Evolutionary conservation across 2,113 vertebrate genomes (phyloP), one percentile per base, ranked within the genome.

Genomic region (Brachionichthys hirsutus): DNA sequence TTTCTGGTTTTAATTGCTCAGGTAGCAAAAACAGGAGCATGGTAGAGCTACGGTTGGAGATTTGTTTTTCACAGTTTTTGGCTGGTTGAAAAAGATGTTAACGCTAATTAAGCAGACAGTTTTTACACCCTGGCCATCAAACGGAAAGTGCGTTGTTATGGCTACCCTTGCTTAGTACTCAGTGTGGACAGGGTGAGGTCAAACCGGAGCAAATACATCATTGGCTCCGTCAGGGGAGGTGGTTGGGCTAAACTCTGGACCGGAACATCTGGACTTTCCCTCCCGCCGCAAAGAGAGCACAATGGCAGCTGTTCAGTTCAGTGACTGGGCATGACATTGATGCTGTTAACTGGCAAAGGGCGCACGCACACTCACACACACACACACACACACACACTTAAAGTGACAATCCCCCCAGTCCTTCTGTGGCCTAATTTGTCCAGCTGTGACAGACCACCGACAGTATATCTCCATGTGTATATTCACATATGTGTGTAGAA

Each of bases 301-400:
- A 10, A 0, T 85, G 88, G 92, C 95, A 97, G 95, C 94, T 96
- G 94, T 93, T 95, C 92, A 91, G 92, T 92, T 95, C 90, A 88
- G 81, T 83, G 89, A 91, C 92, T 79, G 60, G 79, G 85, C 91
- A 89, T 85, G 89, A 93, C 92, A 93, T 92, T 87, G 89, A 92
- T 92, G 93, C 91, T 94, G 93, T 92, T 89, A 91, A 95, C 82
- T 81, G 90, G 88, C 92, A 73, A 51, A 6, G 2, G 8, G 12
- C 36, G 12, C 36, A 38, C 36, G 12, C 36, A 38, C 36, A 38
- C 36, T 11, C 9, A 38, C 36, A 38, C 52, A 44, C 30, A 35
- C 64, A 77, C 55, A 38, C 36, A 12, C 36, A 77, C 61, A 50
- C 22, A 38, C 45, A 72, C 62, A 78, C 63, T 62, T 34, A 54